Conservation (phyloP, 1,140 invertebrate species). For the Arctopsyche grandis region DNA sequence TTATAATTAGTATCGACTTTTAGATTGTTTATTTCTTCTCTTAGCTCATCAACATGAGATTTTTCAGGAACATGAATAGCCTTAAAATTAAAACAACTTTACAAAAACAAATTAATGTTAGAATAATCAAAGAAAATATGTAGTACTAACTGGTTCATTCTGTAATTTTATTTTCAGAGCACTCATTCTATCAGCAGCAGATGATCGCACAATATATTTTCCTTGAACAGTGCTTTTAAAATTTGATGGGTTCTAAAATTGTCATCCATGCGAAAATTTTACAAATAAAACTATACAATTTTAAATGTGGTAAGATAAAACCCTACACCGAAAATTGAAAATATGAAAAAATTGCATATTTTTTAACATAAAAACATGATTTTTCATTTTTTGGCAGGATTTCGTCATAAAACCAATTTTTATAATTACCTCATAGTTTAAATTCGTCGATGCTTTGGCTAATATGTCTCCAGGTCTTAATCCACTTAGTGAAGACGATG, state of each 20-base stretch:
- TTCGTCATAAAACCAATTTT: no score
- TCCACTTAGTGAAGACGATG: not conserved
- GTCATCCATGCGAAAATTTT: no score
- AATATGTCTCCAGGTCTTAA: not conserved
- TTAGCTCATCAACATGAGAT: not conserved
- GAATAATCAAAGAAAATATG: not conserved
- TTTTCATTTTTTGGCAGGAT: no score
- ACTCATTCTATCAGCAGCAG: conserved; percentile 43
- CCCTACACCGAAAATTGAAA: no score
- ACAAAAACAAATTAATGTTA: not conserved
- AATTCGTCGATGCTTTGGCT: not conserved
- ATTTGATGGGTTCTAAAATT: no score
- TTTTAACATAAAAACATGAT: no score
- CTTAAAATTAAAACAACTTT: not conserved
- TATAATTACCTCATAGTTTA: no score
- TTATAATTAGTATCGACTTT: conserved; percentile 43
- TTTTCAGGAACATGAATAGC: not conserved
- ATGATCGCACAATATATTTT: not conserved
- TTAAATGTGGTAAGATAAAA: no score
- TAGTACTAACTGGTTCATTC: not conserved
- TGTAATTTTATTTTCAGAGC: conserved; percentile 38
- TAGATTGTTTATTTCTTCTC: conserved; percentile 53
- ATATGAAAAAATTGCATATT: no score
- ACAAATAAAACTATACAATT: no score
- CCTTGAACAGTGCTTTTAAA: no score